Evolutionary conservation across 2,797 vertebrate species (phyloP).

Genomic region (Geotria australis): DNA sequence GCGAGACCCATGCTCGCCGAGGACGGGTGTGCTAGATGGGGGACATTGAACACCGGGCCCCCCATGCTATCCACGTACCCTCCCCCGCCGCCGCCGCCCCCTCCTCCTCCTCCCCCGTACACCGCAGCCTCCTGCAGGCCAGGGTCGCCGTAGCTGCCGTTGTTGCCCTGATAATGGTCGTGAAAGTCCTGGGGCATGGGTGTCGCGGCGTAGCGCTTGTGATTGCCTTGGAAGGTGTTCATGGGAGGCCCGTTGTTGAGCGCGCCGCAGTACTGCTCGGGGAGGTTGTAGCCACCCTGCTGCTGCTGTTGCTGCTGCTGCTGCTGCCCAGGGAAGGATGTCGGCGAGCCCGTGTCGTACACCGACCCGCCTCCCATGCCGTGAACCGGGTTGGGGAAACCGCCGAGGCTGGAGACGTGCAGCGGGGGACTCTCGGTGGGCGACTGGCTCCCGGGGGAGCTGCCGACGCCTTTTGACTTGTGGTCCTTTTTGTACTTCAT

Average conservation of each 20-base stretch:
- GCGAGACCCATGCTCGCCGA: conserved; percentile 68
- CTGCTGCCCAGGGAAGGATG: conserved; percentile 47
- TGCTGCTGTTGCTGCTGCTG: conserved; percentile 30
- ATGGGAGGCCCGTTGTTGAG: conserved; percentile 51
- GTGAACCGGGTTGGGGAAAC: conserved; percentile 89
- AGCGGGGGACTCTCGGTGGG: conserved; percentile 44
- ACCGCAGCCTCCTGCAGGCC: conserved; percentile 85
- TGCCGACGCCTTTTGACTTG: conserved; percentile 80
- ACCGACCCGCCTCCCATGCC: conserved; percentile 59
- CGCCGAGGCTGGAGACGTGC: conserved; percentile 25
- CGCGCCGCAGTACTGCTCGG: conserved; percentile 46
- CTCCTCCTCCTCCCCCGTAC: conserved; percentile 68
- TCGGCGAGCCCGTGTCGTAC: conserved; percentile 66
- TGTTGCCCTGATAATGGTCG: conserved; percentile 55
- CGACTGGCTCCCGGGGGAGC: conserved; percentile 71
- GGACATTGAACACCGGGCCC: conserved; percentile 64
- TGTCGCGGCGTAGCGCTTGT: conserved; percentile 60
- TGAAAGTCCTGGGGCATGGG: conserved; percentile 62
- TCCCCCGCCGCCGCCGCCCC: conserved; percentile 41
- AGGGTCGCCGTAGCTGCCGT: conserved; percentile 49
- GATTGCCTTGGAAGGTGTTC: conserved; percentile 7
- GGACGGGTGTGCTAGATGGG: conserved; percentile 53
- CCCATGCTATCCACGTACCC: conserved; percentile 58
- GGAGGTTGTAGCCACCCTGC: conserved; percentile 52
- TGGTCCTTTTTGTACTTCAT: conserved; percentile 99